Evolutionary conservation across 2,113 vertebrate species (phyloP), one percentile per base, ranked within the genome.

Genomic region (Microcebus jonahi): DNA sequence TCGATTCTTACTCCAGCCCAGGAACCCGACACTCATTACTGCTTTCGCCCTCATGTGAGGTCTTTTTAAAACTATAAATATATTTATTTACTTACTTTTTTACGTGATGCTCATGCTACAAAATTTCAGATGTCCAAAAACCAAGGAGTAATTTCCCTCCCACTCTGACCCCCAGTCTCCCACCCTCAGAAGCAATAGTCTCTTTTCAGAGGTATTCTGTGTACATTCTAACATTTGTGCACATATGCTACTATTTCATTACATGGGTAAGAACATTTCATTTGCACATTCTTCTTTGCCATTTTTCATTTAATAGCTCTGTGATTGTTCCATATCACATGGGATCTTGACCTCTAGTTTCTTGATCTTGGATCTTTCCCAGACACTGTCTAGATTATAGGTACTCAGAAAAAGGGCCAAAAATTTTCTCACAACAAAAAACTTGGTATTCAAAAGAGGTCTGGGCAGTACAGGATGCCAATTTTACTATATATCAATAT

Each of bases 311-410:
- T 45, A 15, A 29, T 70, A 57, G 1, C 8, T 80, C 4, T 45
- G 45, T 23, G 36, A 29, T 34, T 34, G 36, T 45, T n/a, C 8
- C 20, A 5, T n/a, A 83, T 42, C 45, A 45, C 57, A 14, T 25
- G 17, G 20, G 59, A 13, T 45, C 76, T 42, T 29, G 9, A 68
- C 39, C 39, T 79, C 85, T 55, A 29, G 6, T 87, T 94, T 90
- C 57, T 96, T 23, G n/a, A 94, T 67, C 21, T 3, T 75, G 50
- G 31, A 79, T 77, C 31, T 94, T 89, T 92, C 13, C 50, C 31
- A 53, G 45, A 77, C n/a, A 45, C 21, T 81, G 8, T 71, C 77
- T 61, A 67, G 11, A 90, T 80, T 82, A 65, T 13, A 75, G 20
- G 27, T 81, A 20, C 7, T 88, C 23, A 75, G 31, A 85, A 87